Evolutionary conservation across 53 echinoderm and acorn worm species (phyloP).

Genomic region (Astropecten irregularis): DNA sequence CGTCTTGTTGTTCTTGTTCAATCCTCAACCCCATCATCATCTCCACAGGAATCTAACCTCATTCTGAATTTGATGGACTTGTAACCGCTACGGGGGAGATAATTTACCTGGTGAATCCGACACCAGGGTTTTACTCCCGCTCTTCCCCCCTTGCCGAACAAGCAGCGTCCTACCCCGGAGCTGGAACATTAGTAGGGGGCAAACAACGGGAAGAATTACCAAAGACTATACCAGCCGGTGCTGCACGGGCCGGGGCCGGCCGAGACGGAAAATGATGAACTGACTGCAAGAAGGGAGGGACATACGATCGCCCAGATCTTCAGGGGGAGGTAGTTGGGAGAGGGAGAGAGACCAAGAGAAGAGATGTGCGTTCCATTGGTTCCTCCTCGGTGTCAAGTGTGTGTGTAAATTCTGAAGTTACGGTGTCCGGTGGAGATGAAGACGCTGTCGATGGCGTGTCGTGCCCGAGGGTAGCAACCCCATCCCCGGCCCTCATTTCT

Average conservation of each 20-base stretch:
- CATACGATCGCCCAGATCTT: conserved; percentile 43
- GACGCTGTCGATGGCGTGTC: conserved; percentile 32
- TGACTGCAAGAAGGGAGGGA: conserved; percentile 6
- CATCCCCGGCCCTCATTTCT: conserved; percentile 10
- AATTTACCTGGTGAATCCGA: conserved; percentile 39
- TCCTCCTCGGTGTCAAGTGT: conserved; percentile 47
- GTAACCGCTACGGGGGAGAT: conserved; percentile 41
- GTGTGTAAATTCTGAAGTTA: conserved; percentile 59
- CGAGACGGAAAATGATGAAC: conserved; percentile 17
- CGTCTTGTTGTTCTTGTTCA: not conserved
- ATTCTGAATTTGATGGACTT: conserved; percentile 14
- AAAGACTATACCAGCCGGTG: conserved; percentile 32
- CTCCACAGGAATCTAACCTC: conserved; percentile 21
- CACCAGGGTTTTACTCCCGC: conserved; percentile 7
- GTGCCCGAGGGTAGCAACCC: conserved; percentile 31
- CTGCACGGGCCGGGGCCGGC: conserved; percentile 8
- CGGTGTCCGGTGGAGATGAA: conserved; percentile 49
- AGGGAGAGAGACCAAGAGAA: not conserved
- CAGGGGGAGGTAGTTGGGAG: conserved; percentile 12
- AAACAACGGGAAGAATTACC: conserved; percentile 49
- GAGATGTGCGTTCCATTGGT: conserved; percentile 32
- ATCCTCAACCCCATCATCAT: too few species aligned
- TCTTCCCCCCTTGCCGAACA: not conserved
- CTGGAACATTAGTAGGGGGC: conserved; percentile 33
- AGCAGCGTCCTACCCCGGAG: conserved; percentile 33